These are phyloP conservation scores for Caenorhabditis sp. DNA, from an alignment of 2,888 invertebrate genomes.

Conservation along the genomic window DNA sequence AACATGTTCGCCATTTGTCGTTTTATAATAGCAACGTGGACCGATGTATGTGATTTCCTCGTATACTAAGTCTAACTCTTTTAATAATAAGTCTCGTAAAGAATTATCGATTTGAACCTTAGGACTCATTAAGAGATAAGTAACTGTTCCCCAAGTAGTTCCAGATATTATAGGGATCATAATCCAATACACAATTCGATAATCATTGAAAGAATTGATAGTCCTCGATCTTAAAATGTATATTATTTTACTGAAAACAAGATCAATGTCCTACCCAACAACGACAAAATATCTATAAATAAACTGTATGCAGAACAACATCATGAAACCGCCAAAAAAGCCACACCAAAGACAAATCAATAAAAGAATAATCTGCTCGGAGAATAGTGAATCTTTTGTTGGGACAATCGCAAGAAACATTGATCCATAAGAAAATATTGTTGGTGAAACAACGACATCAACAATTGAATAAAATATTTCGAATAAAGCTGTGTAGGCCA, in stretches of 20 bases:
- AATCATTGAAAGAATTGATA: too few species aligned
- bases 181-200: neutral
- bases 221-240: too few species aligned
- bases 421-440: neutral
- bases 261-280: too few species aligned
- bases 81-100: neutral
- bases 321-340: neutral
- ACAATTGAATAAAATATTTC: neutral
- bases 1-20: neutral
- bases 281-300: neutral
- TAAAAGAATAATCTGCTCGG: neutral
- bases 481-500: neutral
- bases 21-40: neutral
- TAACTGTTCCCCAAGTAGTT: too few species aligned
- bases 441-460: neutral
- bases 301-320: neutral
- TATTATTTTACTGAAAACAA: too few species aligned
- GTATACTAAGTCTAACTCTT: neutral
- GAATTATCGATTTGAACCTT: neutral
- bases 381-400: neutral
- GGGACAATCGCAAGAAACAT: neutral
- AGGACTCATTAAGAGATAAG: neutral
- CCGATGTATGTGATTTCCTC: neutral
- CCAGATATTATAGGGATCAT: too few species aligned
- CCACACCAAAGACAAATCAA: neutral